Evolutionary conservation across 2,888 invertebrate species (phyloP), one percentile per base, ranked within the genome.

Genomic region (Kuschelorhynchus macadamiae): DNA sequence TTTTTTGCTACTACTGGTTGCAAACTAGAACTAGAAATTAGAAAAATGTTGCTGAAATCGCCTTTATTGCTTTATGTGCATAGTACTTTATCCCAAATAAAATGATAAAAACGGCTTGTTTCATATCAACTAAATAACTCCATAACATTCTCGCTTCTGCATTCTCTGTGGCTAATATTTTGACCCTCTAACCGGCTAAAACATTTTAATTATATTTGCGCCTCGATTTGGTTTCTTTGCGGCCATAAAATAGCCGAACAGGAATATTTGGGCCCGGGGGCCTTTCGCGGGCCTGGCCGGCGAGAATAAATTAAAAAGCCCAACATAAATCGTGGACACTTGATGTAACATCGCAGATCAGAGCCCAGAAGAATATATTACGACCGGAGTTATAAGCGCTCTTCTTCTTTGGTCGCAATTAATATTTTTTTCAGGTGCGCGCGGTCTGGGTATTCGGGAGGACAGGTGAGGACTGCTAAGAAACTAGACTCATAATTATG

Each of bases 291-390:
- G 61, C 60, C 66, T 18, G 55, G 50, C 67, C 61, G 67, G 52
- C 57, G 52, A 62, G 82, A 81, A 82, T 81, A 82, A 81, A 82
- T 82, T 82, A 81, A 82, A 82, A 81, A 81, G 79, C 77, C 77
- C 75, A 81, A 81, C 80, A 82, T 82, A 82, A 82, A 82, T 82
- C 81, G 80, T 82, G 78, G 78, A 79, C 80, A 78, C 74, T 76
- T 80, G 80, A 81, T 80, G 81, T 78, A 76, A 66, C 66, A 60
- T 60, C 60, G 66, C 77, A 77, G 78, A 77, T 79, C 80, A 78
- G 62, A 52, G 59, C 56, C 50, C 46, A 63, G 62, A 62, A 78
- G 81, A 80, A 81, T 81, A 80, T 78, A 81, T 82, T 81, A 80
- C 80, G 77, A 76, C 77, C 79, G 80, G 76, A 77, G 70, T 71